Evolutionary conservation across 2,888 invertebrate species (phyloP), one percentile per base, ranked within the genome.

Genomic region (Rhagonycha fulva): DNA sequence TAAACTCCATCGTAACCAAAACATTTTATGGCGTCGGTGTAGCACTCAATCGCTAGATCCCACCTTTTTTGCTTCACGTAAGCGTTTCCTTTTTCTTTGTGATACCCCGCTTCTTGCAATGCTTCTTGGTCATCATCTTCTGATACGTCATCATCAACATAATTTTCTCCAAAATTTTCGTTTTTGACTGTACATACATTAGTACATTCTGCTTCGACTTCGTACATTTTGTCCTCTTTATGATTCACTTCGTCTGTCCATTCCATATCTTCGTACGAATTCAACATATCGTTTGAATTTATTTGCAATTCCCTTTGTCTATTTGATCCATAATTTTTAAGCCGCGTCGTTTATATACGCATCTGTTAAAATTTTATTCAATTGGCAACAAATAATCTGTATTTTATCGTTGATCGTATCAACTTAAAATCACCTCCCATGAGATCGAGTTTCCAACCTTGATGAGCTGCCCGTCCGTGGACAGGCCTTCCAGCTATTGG

Each of bases 1-100:
- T 94, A 95, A 12, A 95, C 90, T 2, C 97, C 92, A 86, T 96
- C 93, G 85, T 92, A 91, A 10, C 93, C 91, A 83, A 95, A 95
- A 74, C 94, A 87, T 76, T 94, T 93, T 61, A 99, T 97, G 0
- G 98, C 98, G 85, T 94, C 92, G 62, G 93, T 93, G 86, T 99
- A 99, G 85, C 94, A 95, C 7, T 91, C 88, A 75, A 98, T 93
- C 0, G 99, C 99, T 80, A 95, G 93, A 24, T 93, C 91, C 92
- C 95, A 99, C 84, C 96, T 93, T 81, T 94, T 91, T 47, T 90
- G 86, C 83, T 93, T 94, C 23, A 97, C 97, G 86, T 92, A 93
- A 81, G 89, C 89, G 87, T 98, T 98, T 19, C 98, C 98, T 90
- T 92, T 90, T 83, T 93, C 92, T 86, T 95, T 96, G 83, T 94